A percentile compares a stretch with the other conserved stretches of the same genome.
Evolutionary conservation across 2,797 vertebrate species (phyloP).

Genomic region (Gadopsis bispinosus): DNA sequence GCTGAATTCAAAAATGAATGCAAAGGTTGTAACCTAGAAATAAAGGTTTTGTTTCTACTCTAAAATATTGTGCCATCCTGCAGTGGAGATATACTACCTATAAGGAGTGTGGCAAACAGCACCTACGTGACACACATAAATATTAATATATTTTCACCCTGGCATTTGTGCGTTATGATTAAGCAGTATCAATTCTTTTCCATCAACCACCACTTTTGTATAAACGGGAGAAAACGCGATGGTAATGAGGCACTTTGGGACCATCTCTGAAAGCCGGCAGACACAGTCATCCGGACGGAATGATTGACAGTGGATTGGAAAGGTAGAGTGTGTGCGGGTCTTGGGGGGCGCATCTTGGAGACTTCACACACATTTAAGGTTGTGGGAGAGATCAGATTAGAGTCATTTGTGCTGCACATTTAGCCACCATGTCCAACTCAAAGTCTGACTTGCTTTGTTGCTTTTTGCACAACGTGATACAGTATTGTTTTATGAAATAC

Average conservation of each 20-base stretch:
- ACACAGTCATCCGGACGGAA: not conserved
- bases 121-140: slow-evolving; percentile 29
- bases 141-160: slow-evolving; percentile 23
- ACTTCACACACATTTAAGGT: slow-evolving; percentile 17
- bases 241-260: slow-evolving; percentile 49
- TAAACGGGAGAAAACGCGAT: slow-evolving; percentile 5
- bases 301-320: not conserved
- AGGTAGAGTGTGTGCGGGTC: slow-evolving; percentile 7
- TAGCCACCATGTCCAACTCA: not conserved
- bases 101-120: not conserved
- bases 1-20: not conserved
- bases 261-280: not conserved
- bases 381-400: not conserved
- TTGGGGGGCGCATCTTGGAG: slow-evolving; percentile 9
- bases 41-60: not conserved
- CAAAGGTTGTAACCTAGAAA: not conserved
- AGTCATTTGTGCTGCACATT: slow-evolving; percentile 13
- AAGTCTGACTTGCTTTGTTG: not conserved
- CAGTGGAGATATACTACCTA: not conserved
- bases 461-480: not conserved
- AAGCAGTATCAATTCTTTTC: slow-evolving; percentile 11
- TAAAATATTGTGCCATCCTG: not conserved
- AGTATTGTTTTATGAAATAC: not conserved
- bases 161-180: slow-evolving; percentile 33
- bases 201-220: slow-evolving; percentile 20